Evolutionary conservation across 2,113 vertebrate species (phyloP).

Genomic region (Himantopus leucocephalus): DNA sequence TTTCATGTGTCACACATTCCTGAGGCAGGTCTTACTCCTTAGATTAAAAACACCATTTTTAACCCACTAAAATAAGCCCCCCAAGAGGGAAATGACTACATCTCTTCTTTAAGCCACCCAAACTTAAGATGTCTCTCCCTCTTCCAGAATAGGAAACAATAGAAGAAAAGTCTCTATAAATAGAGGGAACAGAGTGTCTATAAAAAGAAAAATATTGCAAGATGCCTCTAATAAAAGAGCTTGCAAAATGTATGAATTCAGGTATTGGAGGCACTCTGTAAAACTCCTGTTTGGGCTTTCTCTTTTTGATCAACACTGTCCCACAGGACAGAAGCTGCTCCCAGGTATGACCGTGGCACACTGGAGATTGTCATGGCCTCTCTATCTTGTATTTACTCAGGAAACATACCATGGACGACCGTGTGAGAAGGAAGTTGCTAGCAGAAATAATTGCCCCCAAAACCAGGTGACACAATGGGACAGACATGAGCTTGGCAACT

Average conservation of each 20-base stretch:
- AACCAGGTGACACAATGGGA: background rate
- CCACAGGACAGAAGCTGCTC: background rate
- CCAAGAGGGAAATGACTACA: background rate
- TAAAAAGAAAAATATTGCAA: background rate
- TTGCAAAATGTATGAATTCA: background rate
- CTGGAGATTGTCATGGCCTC: background rate
- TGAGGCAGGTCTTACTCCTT: background rate
- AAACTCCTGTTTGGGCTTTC: background rate
- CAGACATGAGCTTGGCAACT: background rate
- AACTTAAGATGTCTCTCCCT: background rate
- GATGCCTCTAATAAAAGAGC: background rate
- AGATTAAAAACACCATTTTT: background rate
- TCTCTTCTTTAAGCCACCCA: background rate
- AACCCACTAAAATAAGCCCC: background rate
- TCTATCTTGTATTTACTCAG: background rate
- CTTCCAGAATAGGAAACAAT: background rate
- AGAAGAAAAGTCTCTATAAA: background rate
- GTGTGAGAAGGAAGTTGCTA: rapidly evolving
- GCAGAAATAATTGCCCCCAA: background rate
- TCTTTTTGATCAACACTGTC: background rate
- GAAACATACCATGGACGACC: background rate
- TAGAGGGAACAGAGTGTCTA: background rate
- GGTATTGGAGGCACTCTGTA: background rate
- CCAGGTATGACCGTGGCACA: rapidly evolving
- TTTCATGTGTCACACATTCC: background rate